Evolutionary conservation across 2,888 invertebrate genomes (phyloP).

Genomic region (Tetanocera ferruginea): DNA sequence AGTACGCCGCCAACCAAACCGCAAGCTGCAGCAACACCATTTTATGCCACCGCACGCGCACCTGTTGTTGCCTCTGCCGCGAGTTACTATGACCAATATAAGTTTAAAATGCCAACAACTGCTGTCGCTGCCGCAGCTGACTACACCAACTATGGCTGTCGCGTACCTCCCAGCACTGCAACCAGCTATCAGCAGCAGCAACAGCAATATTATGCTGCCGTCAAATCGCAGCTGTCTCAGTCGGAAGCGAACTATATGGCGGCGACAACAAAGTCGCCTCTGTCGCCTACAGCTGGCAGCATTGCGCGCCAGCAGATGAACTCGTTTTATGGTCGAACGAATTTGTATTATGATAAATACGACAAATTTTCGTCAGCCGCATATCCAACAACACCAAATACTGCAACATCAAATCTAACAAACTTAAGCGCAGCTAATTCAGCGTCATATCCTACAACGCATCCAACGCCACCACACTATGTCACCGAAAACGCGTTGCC

Average conservation of each 20-base stretch:
- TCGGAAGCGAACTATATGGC: neutral
- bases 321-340: slow-evolving; percentile 31
- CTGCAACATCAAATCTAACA: slow-evolving; percentile 19
- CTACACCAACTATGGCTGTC: slow-evolving; percentile 40
- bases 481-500: slow-evolving; percentile 28
- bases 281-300: slow-evolving; percentile 36
- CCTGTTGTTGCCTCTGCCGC: slow-evolving; percentile 8
- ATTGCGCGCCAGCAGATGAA: slow-evolving; percentile 52
- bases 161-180: slow-evolving; percentile 33
- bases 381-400: slow-evolving; percentile 52
- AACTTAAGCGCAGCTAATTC: neutral
- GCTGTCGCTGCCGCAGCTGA: slow-evolving; percentile 11
- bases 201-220: slow-evolving; percentile 50
- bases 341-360: slow-evolving; percentile 56
- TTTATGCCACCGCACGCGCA: slow-evolving; percentile 53
- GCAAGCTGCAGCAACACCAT: slow-evolving; percentile 63
- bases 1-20: slow-evolving; percentile 51
- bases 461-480: slow-evolving; percentile 33
- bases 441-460: slow-evolving; percentile 17
- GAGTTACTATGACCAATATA: slow-evolving; percentile 55
- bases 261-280: neutral
- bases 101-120: slow-evolving; percentile 54
- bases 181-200: slow-evolving; percentile 47
- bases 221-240: slow-evolving; percentile 44
- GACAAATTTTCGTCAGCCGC: slow-evolving; percentile 50